Percentiles rank a stretch among this genome's conserved stretches.
Evolutionary conservation across 1,140 invertebrate species (phyloP).

Genomic region (Caenorhabditis tropicalis): DNA sequence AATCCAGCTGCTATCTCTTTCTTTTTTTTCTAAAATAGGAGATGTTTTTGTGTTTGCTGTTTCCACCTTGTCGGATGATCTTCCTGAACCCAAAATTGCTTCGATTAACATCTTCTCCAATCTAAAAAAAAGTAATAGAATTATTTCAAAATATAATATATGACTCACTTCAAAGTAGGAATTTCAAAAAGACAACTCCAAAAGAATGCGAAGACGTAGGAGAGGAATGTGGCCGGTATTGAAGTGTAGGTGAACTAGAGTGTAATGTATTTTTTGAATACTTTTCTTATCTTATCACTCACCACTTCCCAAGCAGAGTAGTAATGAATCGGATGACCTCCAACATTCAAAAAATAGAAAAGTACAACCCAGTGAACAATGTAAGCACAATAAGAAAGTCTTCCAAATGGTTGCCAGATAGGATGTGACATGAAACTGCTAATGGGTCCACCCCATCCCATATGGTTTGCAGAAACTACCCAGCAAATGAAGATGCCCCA

Average conservation of each 20-base stretch:
- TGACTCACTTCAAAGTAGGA: slow-evolving; percentile 1
- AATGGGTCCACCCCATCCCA: slow-evolving; percentile 45
- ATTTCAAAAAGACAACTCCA: slow-evolving; percentile 20
- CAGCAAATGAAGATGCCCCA: slow-evolving; percentile 45
- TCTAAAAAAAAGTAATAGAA: background rate
- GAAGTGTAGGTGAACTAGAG: slow-evolving; percentile 18
- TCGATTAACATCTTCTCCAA: slow-evolving; percentile 17
- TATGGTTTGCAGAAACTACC: slow-evolving; percentile 37
- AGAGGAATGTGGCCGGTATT: background rate
- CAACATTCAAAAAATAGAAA: slow-evolving; percentile 38
- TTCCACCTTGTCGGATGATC: background rate
- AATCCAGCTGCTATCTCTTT: background rate
- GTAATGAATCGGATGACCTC: slow-evolving; percentile 28
- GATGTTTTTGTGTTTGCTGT: background rate
- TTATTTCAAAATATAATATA: background rate
- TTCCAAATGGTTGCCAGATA: slow-evolving; percentile 45
- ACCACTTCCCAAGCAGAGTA: slow-evolving; percentile 30
- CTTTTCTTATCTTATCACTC: background rate
- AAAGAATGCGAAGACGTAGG: slow-evolving; percentile 19
- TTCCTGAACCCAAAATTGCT: background rate
- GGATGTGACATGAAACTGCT: slow-evolving; percentile 36
- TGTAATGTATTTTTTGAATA: background rate
- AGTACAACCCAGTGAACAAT: slow-evolving; percentile 31
- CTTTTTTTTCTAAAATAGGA: background rate
- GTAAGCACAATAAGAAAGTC: slow-evolving; percentile 39